Base-by-base conservation (phyloP, 2,797 vertebrate genomes). In the Miichthys miiuy region DNA sequence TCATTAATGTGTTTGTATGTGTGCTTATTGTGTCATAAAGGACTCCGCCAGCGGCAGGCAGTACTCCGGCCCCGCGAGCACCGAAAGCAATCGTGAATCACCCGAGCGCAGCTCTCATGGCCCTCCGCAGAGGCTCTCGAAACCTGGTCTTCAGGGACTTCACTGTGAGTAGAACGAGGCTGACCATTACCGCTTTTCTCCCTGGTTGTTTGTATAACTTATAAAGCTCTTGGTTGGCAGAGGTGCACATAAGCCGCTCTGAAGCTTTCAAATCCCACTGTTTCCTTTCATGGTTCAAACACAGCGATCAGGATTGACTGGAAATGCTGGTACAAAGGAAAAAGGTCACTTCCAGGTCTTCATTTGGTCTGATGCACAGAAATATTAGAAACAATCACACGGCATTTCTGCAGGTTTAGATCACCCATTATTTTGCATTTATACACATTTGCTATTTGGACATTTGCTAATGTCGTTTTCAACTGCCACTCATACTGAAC, bases 131-230 rank as follows among this genome's bases (percentile, higher is more conserved):
- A 88, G 98, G 98, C 92, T 99, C 98, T 75, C 96, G 98, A 89
- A 99, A 99, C 94, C 96, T 99, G 84, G 97, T 98, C 95, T 99
- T 99, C 96, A 97, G 97, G 96, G 98, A 99, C 94, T 99, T 98
- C 92, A 99, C 98, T 90, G 98, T 99, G 90, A 97, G 98, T 95
- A 82, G 3, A 63, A 21, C 17, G 8, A 18, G 51, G 16, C 21
- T 41, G 27, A 52, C 14, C 18, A 1, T 1, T 0, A 4, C 18
- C 23, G 23, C 47, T 10, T 50, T 69, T 54, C 67, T 52, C 18
- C n/a, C 23, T 1, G 5, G 42, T 23, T 52, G 55, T 67, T 23
- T 55, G 58, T 56, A 1, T 52, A 64, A 68, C 69, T 81, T 38
- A 3, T 4, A 62, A 78, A 81, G 73, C 50, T 79, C 9, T 42